These are phyloP conservation scores for Eristalis pertinax DNA, from an alignment of 2,888 invertebrate genomes.

Conservation along the genomic window DNA sequence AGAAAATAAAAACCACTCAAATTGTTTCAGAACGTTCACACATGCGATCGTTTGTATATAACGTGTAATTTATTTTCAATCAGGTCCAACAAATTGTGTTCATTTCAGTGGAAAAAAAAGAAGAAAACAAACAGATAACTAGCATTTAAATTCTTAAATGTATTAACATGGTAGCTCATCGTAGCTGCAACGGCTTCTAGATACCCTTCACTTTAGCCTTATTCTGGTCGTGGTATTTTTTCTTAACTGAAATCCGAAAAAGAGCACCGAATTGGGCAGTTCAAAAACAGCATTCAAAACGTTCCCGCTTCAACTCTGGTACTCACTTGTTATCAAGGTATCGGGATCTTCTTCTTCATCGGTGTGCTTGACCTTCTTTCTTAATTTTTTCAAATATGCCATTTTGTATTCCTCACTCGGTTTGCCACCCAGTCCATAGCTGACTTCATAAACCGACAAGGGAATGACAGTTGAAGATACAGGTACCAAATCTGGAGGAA, in stretches of 20 bases:
- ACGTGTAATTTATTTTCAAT: constrained; percentile 23
- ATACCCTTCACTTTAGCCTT: constrained; percentile 78
- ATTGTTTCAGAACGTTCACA: background rate
- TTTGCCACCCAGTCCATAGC: constrained; percentile 82
- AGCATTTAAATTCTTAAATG: constrained; percentile 23
- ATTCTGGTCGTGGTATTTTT: constrained; percentile 76
- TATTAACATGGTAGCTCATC: constrained; percentile 2
- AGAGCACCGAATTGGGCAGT: constrained; percentile 25
- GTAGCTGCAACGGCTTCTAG: constrained; percentile 21
- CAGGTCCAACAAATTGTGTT: constrained; percentile 37
- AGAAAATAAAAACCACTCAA: background rate
- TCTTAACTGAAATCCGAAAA: constrained; percentile 77
- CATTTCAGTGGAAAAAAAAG: constrained; percentile 3
- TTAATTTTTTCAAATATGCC: constrained; percentile 79
- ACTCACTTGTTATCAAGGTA: constrained; percentile 79
- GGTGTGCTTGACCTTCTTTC: constrained; percentile 79
- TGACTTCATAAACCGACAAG: constrained; percentile 84
- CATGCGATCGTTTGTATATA: background rate
- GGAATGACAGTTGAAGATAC: constrained; percentile 87
- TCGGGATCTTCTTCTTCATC: constrained; percentile 77
- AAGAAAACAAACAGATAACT: constrained; percentile 33
- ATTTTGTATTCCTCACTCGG: constrained; percentile 81
- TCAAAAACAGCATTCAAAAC: background rate
- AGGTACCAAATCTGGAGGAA: constrained; percentile 83
- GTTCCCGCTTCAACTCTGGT: background rate